phyloP scores from a whole-genome alignment of 2,888 invertebrate genomes.

The Pollenia labialis region DNA sequence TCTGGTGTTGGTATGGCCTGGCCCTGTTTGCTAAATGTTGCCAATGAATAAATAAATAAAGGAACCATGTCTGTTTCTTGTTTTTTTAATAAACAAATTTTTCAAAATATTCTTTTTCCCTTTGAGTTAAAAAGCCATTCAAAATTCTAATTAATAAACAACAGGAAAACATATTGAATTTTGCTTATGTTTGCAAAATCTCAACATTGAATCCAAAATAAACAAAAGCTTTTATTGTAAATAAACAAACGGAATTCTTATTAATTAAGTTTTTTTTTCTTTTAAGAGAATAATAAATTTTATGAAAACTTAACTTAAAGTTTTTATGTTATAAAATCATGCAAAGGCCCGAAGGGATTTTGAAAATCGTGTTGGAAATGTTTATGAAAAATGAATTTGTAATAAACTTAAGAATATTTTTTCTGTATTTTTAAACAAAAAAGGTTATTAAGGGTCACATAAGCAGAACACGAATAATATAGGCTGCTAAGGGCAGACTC shows the following conservation, averaged over 20 bases:
- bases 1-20: not conserved
- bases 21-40: constrained; percentile 38
- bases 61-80: constrained; percentile 27
- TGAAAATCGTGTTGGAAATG: constrained; percentile 9
- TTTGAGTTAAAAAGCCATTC: constrained; percentile 5
- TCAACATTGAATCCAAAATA: constrained; percentile 11
- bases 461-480: too few relatives aligned
- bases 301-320: constrained; percentile 23
- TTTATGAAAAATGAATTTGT: not conserved
- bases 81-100: constrained; percentile 47
- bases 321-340: constrained; percentile 24
- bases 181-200: constrained; percentile 37
- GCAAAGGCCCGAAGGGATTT: constrained; percentile 44
- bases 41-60: constrained; percentile 37
- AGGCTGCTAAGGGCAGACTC: too few relatives aligned
- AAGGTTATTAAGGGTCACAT: too few relatives aligned
- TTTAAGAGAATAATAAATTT: constrained; percentile 25
- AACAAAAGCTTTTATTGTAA: not conserved
- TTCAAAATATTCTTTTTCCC: not conserved
- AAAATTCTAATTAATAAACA: constrained; percentile 39
- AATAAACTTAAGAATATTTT: not conserved
- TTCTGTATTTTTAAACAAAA: too few relatives aligned
- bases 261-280: constrained; percentile 2
- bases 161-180: not conserved
- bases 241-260: constrained; percentile 1